Conservation (phyloP, 2,797 vertebrate genomes). For the Tolypeutes matacus region DNA sequence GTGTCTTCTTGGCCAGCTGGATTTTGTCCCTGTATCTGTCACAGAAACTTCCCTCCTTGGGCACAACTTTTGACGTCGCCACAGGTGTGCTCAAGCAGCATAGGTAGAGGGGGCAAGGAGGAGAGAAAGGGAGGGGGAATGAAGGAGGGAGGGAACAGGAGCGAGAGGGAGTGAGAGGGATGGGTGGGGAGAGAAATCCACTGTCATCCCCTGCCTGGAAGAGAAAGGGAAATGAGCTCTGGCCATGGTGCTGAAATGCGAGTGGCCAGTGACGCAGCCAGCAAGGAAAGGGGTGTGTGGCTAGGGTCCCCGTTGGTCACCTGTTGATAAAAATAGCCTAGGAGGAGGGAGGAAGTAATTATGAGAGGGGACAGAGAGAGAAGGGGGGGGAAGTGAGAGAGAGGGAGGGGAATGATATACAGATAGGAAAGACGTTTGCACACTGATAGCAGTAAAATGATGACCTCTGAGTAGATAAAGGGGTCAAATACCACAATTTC, state of each 20-base stretch:
- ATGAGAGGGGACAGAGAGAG: background rate
- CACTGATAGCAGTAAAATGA: background rate
- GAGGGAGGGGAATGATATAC: background rate
- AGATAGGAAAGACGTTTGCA: background rate
- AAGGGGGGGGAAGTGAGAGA: rapidly evolving
- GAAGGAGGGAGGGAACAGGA: too few relatives aligned
- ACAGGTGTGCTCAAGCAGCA: background rate
- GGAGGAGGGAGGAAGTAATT: background rate
- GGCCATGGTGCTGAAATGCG: background rate
- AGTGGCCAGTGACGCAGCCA: background rate
- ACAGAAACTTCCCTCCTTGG: background rate
- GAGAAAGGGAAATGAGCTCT: background rate
- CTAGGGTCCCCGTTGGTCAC: background rate
- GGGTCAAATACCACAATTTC: background rate
- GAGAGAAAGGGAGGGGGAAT: background rate
- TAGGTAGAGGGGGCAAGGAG: background rate
- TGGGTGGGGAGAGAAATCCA: background rate
- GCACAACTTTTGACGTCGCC: background rate
- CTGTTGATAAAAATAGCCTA: background rate
- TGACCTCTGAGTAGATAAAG: background rate
- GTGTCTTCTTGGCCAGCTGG: background rate
- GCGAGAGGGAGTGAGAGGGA: background rate
- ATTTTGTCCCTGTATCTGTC: background rate
- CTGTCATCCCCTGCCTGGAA: too few relatives aligned
- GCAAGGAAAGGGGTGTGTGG: background rate